Base-by-base conservation (phyloP, 2,113 vertebrate species). In the Porphyrio hochstetteri region DNA sequence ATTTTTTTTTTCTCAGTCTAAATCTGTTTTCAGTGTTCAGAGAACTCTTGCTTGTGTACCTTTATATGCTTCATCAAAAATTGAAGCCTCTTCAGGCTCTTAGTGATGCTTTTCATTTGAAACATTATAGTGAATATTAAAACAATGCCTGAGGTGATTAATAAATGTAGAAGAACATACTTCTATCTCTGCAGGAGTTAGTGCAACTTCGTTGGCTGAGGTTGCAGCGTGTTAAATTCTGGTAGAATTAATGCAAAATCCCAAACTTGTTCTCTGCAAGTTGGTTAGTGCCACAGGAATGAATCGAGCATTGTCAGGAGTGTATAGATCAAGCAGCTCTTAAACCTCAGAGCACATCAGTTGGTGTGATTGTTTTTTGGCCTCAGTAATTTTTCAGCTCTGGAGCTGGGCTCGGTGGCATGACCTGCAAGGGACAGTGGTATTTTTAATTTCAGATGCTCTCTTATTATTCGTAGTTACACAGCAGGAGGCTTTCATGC, bases 371-470 rank as follows among this genome's bases (percentile, higher is more conserved):
- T 44, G 10, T 31, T 79, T 82, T 44, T 85, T 79, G 75, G 9
- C 27, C 21, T 82, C 7, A 8, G 17, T 29, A 12, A 31, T 33
- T 31, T 76, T 48, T 48, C 18, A 48, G 1, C 0, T 0, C 29
- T 0, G 3, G 72, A 85, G 25, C 35, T 19, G 9, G 0, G 0
- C 20, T 84, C 17, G 5, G 16, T 48, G 38, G 6, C 44, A 33
- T 53, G 61, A 82, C 33, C 13, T 87, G 40, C 61, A 42, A 91
- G 25, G 33, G 24, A 16, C 29, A 35, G 57, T 33, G 36, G 17
- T 20, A 1, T 25, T 0, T 76, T 64, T 56, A 5, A 20, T 53
- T 88, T 69, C 12, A 61, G 27, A 19, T 60, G 19, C 56, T 67
- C 24, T 82, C 36, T 63, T 50, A 15, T 53, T 85, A 33, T 57